These are phyloP conservation scores for Bergia puertoricense DNA, from an alignment of 92 coral and sea anemone genomes.

Conservation along the genomic window DNA sequence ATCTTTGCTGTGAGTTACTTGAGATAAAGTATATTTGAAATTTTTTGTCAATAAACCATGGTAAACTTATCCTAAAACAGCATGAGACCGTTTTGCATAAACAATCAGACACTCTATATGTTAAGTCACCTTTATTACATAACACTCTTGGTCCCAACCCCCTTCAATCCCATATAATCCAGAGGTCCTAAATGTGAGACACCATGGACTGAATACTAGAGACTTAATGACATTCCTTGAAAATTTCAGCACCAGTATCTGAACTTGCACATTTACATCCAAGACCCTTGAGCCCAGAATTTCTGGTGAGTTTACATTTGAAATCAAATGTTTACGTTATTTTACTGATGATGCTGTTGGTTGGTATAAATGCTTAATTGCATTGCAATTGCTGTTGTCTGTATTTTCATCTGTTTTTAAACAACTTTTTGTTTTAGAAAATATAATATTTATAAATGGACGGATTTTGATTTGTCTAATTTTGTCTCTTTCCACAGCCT, in stretches of 20 bases:
- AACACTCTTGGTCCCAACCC: too few species aligned
- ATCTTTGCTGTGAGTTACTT: too few species aligned
- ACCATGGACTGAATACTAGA: too few species aligned
- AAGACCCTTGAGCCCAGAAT: conserved; percentile 23
- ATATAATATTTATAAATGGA: not conserved
- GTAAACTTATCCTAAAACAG: too few species aligned
- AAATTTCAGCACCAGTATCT: conserved; percentile 30
- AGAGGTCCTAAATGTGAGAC: too few species aligned
- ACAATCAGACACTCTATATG: too few species aligned
- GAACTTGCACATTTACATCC: not conserved
- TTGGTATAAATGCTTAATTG: not conserved
- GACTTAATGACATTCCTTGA: not conserved
- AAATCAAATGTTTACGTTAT: not conserved
- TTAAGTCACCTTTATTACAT: too few species aligned
- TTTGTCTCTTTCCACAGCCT: conserved; percentile 13
- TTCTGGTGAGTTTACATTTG: not conserved
- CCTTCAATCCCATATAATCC: too few species aligned
- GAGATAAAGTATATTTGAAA: too few species aligned
- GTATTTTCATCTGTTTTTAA: not conserved
- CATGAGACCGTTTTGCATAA: too few species aligned
- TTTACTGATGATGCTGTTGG: not conserved
- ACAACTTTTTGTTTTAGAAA: not conserved
- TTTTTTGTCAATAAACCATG: too few species aligned
- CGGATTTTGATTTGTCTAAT: not conserved
- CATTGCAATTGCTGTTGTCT: not conserved